These are phyloP conservation scores for Chiridota heheva DNA, from an alignment of 35 echinoderm and acorn worm species.

Conservation along the genomic window DNA sequence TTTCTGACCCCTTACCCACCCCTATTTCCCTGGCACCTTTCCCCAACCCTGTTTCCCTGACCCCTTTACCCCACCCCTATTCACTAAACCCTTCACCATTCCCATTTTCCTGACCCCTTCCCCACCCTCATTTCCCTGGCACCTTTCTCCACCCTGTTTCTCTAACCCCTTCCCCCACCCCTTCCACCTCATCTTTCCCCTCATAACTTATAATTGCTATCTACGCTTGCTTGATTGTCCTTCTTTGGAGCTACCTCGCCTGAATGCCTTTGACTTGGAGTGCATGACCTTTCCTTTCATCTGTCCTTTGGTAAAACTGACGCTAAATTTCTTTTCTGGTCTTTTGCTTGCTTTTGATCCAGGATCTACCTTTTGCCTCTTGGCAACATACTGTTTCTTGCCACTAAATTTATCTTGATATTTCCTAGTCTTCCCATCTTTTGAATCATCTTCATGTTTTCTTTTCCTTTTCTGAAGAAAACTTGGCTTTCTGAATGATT, in stretches of 20 bases:
- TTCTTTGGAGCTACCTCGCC: not conserved
- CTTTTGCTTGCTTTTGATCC: not conserved
- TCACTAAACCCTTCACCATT: not conserved
- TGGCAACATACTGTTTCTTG: too few relatives aligned
- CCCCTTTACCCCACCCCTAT: not conserved
- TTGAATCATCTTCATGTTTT: too few relatives aligned
- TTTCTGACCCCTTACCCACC: conserved; percentile 10
- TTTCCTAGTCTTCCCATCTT: too few relatives aligned
- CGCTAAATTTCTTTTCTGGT: conserved; percentile 23
- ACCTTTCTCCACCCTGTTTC: not conserved
- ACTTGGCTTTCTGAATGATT: too few relatives aligned
- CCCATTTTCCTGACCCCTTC: not conserved
- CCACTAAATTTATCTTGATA: too few relatives aligned
- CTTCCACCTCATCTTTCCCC: conserved; percentile 1
- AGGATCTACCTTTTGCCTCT: not conserved
- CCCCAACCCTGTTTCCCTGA: not conserved
- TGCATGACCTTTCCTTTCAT: not conserved
- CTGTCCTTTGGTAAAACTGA: not conserved
- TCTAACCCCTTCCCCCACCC: not conserved
- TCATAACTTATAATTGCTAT: not conserved
- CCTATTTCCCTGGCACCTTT: not conserved
- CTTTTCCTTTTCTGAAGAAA: too few relatives aligned
- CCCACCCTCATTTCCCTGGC: not conserved
- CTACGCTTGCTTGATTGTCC: conserved; percentile 5
- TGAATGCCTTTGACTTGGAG: not conserved